phyloP scores from a whole-genome alignment of 1,140 invertebrate genomes.

The Papilio machaon region DNA sequence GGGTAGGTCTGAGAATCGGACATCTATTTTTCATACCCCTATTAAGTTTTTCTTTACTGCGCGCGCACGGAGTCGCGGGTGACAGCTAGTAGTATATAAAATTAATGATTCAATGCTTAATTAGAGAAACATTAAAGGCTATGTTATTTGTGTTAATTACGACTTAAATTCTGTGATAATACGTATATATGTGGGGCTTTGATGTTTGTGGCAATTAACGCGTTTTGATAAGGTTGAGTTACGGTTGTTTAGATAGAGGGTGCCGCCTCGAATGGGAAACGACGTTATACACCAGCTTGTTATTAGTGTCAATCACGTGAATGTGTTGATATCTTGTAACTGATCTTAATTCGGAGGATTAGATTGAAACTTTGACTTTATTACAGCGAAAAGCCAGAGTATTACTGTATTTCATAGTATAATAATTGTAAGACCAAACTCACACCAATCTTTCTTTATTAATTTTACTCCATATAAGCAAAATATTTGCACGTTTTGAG shows the following conservation, averaged over 20 bases:
- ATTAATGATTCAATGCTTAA: not conserved
- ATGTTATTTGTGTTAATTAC: not conserved
- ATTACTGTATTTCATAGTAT: not conserved
- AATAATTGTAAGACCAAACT: not conserved
- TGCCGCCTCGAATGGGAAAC: not conserved
- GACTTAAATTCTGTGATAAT: not conserved
- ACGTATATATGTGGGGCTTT: not conserved
- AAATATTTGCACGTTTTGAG: not conserved
- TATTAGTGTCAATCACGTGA: not conserved
- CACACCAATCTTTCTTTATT: not conserved
- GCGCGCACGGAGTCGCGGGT: too few relatives aligned
- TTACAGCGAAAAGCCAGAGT: not conserved
- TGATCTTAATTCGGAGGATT: too few relatives aligned
- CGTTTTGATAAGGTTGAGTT: constrained; percentile 1
- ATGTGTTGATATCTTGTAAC: not conserved
- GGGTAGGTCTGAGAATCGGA: too few relatives aligned
- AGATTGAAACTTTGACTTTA: too few relatives aligned
- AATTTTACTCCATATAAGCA: not conserved
- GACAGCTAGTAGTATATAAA: not conserved
- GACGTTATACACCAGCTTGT: not conserved
- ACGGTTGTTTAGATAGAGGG: constrained; percentile 2
- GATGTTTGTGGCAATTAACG: constrained; percentile 7
- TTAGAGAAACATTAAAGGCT: not conserved
- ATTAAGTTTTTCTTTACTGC: too few relatives aligned
- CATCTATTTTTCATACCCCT: too few relatives aligned